phyloP scores from a whole-genome alignment of 2,888 invertebrate genomes.

The Dicranocentrus wangi region DNA sequence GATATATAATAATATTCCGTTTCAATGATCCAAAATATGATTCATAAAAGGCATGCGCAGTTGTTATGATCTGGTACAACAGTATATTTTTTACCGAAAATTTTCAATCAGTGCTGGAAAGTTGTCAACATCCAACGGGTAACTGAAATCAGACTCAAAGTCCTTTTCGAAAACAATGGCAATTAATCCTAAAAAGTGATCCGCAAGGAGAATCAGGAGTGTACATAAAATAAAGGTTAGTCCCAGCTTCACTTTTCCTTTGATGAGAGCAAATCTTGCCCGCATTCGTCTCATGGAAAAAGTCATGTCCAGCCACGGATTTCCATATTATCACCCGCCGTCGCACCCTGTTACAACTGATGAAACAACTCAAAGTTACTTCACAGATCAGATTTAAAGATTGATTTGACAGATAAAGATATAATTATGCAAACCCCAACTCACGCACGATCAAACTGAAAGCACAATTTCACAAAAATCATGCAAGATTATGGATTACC shows the following conservation, averaged over 20 bases:
- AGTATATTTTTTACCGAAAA: constrained; percentile 45
- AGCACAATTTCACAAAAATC: no score
- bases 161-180: constrained; percentile 83
- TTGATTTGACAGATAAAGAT: no score
- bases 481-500: no score
- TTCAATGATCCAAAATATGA: not conserved
- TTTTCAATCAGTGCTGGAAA: constrained; percentile 76
- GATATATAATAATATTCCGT: not conserved
- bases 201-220: constrained; percentile 45
- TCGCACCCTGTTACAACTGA: no score
- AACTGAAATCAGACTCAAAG: constrained; percentile 83
- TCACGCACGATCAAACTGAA: no score
- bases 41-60: no score
- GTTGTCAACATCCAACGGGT: constrained; percentile 80
- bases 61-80: not conserved
- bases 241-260: constrained; percentile 61
- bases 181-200: constrained; percentile 80
- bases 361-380: no score
- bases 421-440: no score
- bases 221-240: constrained; percentile 36
- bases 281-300: constrained; percentile 54
- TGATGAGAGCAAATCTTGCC: constrained; percentile 28
- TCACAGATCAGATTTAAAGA: no score
- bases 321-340: constrained; percentile 10
- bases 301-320: constrained; percentile 25